Conservation (phyloP, 2,113 vertebrate species). For the Microtus montanus region DNA sequence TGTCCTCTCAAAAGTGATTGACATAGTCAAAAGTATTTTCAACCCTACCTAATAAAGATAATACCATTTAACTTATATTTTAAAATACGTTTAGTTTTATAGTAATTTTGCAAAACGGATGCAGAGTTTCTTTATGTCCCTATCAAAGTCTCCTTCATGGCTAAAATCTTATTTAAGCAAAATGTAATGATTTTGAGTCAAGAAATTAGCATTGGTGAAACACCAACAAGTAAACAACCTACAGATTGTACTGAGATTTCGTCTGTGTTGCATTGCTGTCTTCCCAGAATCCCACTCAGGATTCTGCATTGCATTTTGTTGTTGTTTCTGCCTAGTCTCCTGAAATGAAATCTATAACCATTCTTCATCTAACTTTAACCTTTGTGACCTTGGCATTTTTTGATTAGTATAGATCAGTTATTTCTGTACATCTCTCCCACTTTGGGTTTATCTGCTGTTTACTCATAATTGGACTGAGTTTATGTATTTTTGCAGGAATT, state of each 20-base stretch:
- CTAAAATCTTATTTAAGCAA: neutral
- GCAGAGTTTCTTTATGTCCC: neutral
- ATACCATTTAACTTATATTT: neutral
- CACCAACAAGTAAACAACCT: neutral
- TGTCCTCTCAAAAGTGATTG: slow-evolving; percentile 17
- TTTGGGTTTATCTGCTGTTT: neutral
- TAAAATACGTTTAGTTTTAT: neutral
- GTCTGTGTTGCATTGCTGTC: neutral
- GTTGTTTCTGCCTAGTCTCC: slow-evolving; percentile 14
- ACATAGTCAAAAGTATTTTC: slow-evolving; percentile 26
- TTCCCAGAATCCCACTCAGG: neutral
- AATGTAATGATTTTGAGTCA: neutral
- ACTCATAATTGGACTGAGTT: neutral
- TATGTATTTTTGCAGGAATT: slow-evolving; percentile 24
- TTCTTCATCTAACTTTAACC: neutral
- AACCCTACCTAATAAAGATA: neutral
- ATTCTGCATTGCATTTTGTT: neutral
- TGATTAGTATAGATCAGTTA: neutral
- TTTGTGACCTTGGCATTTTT: neutral
- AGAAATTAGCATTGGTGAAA: neutral
- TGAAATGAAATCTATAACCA: neutral
- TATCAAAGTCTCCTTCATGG: neutral
- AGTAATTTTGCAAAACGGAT: neutral
- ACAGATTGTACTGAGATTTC: neutral
- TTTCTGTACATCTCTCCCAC: neutral